Evolutionary conservation across 2,113 vertebrate species (phyloP).

Genomic region (Bos taurus): DNA sequence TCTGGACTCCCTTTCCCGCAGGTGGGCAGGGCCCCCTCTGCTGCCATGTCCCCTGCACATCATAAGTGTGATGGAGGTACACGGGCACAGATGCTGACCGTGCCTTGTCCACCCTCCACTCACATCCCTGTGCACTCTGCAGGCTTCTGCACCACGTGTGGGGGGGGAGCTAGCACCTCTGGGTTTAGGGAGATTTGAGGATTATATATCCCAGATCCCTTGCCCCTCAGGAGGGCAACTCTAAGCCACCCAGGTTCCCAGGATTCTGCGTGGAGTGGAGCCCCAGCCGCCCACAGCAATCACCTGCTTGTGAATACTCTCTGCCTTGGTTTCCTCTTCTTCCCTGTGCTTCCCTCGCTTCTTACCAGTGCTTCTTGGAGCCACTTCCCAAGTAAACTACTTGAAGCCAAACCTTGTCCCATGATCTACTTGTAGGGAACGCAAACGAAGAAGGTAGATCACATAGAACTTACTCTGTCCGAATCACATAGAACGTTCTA

Average conservation of each 20-base stretch:
- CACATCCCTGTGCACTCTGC: fast-evolving
- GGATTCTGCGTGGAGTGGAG: neutral
- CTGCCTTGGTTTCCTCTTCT: neutral
- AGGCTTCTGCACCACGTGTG: fast-evolving
- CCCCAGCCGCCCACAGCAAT: neutral
- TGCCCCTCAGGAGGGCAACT: neutral
- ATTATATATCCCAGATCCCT: neutral
- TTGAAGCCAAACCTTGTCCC: neutral
- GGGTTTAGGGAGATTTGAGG: neutral
- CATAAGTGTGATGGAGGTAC: too few species aligned
- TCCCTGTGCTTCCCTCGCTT: neutral
- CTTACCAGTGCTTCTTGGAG: neutral
- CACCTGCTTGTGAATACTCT: neutral
- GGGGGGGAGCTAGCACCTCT: neutral
- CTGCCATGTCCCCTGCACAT: neutral
- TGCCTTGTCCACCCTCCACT: fast-evolving
- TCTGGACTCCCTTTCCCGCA: neutral
- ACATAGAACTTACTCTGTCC: fast-evolving
- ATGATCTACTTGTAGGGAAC: neutral
- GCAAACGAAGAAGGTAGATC: neutral
- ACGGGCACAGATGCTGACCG: fast-evolving
- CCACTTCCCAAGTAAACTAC: neutral
- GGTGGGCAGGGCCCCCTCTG: neutral
- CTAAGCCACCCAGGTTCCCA: neutral
- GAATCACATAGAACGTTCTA: neutral